A percentile compares a stretch with the other conserved stretches of the same genome.
These are phyloP conservation scores for Pelagia noctiluca DNA, from an alignment of 30 jellyfish, hydroid and myxozoan species.

Conservation along the genomic window DNA sequence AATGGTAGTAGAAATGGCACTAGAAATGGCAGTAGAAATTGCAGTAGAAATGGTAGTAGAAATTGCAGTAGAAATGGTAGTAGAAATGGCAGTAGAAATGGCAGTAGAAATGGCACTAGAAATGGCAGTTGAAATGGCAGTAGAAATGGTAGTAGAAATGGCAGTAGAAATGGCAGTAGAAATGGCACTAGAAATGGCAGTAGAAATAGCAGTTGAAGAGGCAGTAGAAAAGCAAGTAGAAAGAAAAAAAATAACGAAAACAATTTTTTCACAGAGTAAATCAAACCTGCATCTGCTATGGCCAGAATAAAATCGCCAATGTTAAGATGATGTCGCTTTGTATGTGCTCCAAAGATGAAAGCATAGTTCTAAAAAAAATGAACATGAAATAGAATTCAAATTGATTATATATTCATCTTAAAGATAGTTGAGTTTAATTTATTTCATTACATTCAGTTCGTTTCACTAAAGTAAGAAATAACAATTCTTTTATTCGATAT, in stretches of 20 bases:
- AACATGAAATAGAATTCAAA: not conserved
- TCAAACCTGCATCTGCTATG: constrained; percentile 77
- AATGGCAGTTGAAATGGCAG: no score
- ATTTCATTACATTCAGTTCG: not conserved
- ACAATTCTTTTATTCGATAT: not conserved
- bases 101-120: no score
- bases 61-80: no score
- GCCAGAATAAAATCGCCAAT: constrained; percentile 77
- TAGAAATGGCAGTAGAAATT: no score
- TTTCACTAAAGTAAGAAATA: not conserved
- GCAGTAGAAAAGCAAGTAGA: not conserved
- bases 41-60: no score
- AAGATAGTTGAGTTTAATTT: not conserved
- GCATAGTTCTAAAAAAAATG: constrained; percentile 69
- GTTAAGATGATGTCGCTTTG: constrained; percentile 65
- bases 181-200: no score
- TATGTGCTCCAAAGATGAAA: constrained; percentile 92
- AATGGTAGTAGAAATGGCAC: no score
- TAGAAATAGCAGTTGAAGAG: no score
- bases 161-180: no score
- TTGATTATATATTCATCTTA: not conserved
- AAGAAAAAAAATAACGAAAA: not conserved
- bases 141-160: no score
- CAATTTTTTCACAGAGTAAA: not conserved
- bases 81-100: no score